Evolutionary conservation across 2,113 vertebrate genomes (phyloP).

Genomic region (Myrmecobius fasciatus): DNA sequence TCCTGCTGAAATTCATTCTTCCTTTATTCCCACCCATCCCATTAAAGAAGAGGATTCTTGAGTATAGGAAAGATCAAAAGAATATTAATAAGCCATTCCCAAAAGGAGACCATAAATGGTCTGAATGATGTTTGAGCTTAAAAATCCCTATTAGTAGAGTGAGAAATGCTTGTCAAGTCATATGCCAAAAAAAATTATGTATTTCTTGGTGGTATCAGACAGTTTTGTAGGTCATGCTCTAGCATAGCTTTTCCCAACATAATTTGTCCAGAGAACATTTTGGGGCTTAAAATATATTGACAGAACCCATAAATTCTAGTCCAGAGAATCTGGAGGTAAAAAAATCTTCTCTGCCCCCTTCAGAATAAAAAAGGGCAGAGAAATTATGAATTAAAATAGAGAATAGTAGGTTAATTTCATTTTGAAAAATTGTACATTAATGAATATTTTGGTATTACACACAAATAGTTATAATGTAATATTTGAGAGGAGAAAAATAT

Average conservation of each 20-base stretch:
- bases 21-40: not conserved
- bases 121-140: not conserved
- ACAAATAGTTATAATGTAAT: not conserved
- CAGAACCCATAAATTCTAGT: not conserved
- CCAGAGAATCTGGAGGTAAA: not conserved
- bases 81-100: not conserved
- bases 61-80: slow-evolving; percentile 19
- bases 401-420: not conserved
- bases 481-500: not conserved
- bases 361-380: not conserved
- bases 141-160: not conserved
- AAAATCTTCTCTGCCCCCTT: not conserved
- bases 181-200: not conserved
- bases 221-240: not conserved
- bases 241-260: not conserved
- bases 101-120: not conserved
- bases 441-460: not conserved
- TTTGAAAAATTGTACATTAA: not conserved
- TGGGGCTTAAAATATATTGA: slow-evolving; percentile 1
- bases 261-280: not conserved
- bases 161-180: slow-evolving; percentile 26
- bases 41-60: slow-evolving; percentile 20
- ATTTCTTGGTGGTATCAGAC: not conserved
- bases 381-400: not conserved
- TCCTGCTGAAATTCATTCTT: not conserved